Percentiles rank a stretch among this genome's conserved stretches.
phyloP scores from a whole-genome alignment of 2,888 invertebrate species.

The Pseudeuparius sepicola region DNA sequence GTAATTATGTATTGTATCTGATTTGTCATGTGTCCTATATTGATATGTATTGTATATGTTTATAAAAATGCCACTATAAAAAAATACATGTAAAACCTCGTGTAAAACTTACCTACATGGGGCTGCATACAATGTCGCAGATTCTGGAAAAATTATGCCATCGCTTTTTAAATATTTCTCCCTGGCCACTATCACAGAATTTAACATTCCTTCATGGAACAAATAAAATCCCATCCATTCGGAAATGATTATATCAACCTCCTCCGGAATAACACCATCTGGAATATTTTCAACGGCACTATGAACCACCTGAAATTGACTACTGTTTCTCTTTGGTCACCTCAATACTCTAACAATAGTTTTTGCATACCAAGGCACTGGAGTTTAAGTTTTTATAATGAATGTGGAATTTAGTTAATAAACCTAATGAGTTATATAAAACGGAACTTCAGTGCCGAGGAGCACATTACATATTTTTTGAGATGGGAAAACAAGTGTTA shows the following conservation, averaged over 20 bases:
- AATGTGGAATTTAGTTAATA: too few species aligned
- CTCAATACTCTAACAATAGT: neutral
- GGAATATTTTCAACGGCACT: slow-evolving; percentile 65
- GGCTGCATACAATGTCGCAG: slow-evolving; percentile 55
- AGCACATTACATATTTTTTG: too few species aligned
- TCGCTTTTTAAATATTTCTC: slow-evolving; percentile 66
- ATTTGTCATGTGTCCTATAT: too few species aligned
- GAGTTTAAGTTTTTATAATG: too few species aligned
- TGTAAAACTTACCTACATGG: slow-evolving; percentile 46
- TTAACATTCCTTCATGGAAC: slow-evolving; percentile 91
- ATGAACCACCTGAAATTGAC: slow-evolving; percentile 55
- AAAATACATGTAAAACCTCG: too few species aligned
- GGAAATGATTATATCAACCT: slow-evolving; percentile 84
- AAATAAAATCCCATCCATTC: slow-evolving; percentile 99
- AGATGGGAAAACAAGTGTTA: too few species aligned
- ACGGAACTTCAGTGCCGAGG: too few species aligned
- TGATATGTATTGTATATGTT: too few species aligned
- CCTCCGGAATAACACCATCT: slow-evolving; percentile 44
- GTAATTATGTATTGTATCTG: too few species aligned
- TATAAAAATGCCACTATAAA: too few species aligned
- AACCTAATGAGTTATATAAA: too few species aligned
- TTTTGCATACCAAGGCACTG: too few species aligned
- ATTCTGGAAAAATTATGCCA: slow-evolving; percentile 68
- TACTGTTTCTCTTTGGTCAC: neutral
- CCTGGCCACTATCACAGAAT: slow-evolving; percentile 74